phyloP scores from a whole-genome alignment of 2,888 invertebrate species.

The Macroteleia sp. region DNA sequence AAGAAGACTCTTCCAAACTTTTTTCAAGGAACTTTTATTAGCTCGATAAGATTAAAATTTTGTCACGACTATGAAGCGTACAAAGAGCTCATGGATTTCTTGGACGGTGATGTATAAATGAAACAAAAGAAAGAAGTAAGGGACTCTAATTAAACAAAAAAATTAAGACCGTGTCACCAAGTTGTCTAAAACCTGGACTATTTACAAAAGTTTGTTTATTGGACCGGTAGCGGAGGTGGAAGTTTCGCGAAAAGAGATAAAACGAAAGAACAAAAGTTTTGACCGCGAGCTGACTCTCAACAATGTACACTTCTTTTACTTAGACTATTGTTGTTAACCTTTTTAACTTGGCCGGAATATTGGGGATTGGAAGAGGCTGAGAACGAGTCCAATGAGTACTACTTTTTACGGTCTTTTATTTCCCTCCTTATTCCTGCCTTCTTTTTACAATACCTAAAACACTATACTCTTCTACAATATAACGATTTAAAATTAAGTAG shows the following conservation, averaged over 20 bases:
- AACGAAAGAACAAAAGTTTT: conserved; percentile 41
- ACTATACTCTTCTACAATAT: neutral
- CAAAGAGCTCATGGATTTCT: neutral
- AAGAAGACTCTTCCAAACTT: neutral
- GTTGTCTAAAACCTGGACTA: conserved; percentile 30
- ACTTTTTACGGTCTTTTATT: conserved; percentile 8
- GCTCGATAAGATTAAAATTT: neutral
- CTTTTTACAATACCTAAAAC: conserved; percentile 14
- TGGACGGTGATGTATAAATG: neutral
- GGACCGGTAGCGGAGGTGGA: conserved; percentile 23
- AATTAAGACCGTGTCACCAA: conserved; percentile 5
- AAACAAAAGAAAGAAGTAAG: conserved; percentile 12
- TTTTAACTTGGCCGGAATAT: conserved; percentile 45
- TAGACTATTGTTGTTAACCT: conserved; percentile 41
- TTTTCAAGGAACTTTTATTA: neutral
- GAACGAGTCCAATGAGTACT: conserved; percentile 1
- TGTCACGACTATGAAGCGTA: neutral
- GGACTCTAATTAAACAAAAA: conserved; percentile 36
- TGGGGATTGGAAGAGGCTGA: conserved; percentile 17
- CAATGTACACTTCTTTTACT: conserved; percentile 43
- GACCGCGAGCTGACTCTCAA: conserved; percentile 44
- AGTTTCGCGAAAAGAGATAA: conserved; percentile 34
- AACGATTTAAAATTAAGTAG: conserved; percentile 13
- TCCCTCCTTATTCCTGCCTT: neutral
- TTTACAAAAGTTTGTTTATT: conserved; percentile 62